Base-by-base conservation (phyloP, 1,140 invertebrate genomes). In the Diorhabda elongata region DNA sequence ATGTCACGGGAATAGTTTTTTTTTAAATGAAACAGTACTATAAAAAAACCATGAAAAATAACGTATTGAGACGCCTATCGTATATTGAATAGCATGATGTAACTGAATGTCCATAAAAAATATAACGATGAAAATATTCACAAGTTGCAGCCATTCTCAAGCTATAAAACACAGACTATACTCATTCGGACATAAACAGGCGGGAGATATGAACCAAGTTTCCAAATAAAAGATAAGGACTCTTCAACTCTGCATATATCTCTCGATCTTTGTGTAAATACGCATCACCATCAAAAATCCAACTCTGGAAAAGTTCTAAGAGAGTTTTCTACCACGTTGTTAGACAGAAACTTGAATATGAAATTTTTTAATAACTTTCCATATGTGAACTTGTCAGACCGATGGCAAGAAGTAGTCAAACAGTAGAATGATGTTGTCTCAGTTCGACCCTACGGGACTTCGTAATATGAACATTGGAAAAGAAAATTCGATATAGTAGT, bases 151-250 rank as follows among this genome's bases (percentile, higher is more conserved):
- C 47, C 47, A 52, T 52, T 52, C n/a, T 52, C 47, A 4, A 52
- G 47, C 47, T 52, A 4, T 52, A 52, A 52, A 52, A 52, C n/a
- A 52, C 47, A 52, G 47, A 52, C 47, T 52, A n/a, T 52, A 69
- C 63, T 66, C 68, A 45, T 66, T 70, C 62, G 63, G 71, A 68
- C 64, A 73, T 73, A 73, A 73, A 73, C 59, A 70, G 59, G 64
- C 61, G 66, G 58, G 68, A 58, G 64, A 70, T 73, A 73, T 70
- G 71, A 61, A 60, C 69, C 67, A 73, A 73, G 68, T 73, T 73
- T 73, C 66, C 71, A 73, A 73, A 70, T 73, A 70, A 72, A 72
- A 73, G 71, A 73, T 73, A 73, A 73, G 65, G 64, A 71, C 61
- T 43, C 61, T 71, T 67, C 65, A 68, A 52, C 61, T 66, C 58